phyloP scores from a whole-genome alignment of 2,113 vertebrate genomes.

The Pygathrix nemaeus region DNA sequence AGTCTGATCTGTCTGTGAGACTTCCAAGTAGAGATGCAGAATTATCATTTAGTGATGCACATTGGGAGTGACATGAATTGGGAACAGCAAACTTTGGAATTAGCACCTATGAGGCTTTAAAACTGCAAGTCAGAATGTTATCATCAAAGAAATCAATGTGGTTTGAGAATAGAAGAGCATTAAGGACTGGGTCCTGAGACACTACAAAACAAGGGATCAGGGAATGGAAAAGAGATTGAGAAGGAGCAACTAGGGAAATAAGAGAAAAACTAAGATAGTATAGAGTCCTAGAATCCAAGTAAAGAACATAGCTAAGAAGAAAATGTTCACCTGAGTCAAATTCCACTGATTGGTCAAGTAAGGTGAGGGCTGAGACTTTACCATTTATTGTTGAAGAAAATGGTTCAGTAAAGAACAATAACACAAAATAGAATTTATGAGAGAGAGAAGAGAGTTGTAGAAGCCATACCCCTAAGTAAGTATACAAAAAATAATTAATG shows the following conservation, averaged over 20 bases:
- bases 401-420: not conserved
- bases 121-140: constrained; percentile 1
- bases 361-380: not conserved
- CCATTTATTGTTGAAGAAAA: not conserved
- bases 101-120: not conserved
- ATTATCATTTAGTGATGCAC: not conserved
- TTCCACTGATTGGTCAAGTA: not conserved
- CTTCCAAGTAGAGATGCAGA: not conserved
- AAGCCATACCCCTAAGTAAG: not conserved
- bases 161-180: constrained; percentile 47
- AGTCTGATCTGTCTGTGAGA: not conserved
- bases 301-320: not conserved
- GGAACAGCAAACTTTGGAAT: not conserved
- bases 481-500: not conserved
- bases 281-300: not conserved
- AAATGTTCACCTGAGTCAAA: not conserved
- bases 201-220: not conserved
- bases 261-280: not conserved
- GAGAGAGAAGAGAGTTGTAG: not conserved
- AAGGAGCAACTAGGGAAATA: not conserved
- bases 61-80: not conserved
- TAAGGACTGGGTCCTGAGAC: not conserved
- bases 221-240: not conserved
- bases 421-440: not conserved
- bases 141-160: constrained; percentile 42